Conservation (phyloP, 2,113 vertebrate species). For the Protobothrops mucrosquamatus region DNA sequence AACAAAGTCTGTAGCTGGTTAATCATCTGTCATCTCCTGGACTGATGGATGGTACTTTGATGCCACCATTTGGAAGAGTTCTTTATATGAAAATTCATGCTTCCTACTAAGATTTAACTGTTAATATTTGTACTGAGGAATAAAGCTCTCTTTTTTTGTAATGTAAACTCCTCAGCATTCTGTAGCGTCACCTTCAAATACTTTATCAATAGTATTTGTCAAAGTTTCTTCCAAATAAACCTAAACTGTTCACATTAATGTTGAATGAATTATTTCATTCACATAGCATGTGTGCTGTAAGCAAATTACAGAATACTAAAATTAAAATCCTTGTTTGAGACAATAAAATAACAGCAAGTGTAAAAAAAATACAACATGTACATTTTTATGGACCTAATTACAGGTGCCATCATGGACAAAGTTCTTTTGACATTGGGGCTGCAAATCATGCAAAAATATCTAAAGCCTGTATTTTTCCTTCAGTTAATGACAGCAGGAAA, state of each 20-base stretch:
- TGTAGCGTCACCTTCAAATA: neutral
- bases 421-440: neutral
- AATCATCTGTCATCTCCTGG: neutral
- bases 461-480: neutral
- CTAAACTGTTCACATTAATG: neutral
- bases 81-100: neutral
- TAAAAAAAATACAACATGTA: neutral
- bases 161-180: neutral
- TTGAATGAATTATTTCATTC: neutral
- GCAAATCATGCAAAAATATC: neutral
- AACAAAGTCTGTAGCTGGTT: neutral
- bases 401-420: neutral
- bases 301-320: neutral
- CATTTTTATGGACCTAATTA: neutral
- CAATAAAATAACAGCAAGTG: neutral
- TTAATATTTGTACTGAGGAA: neutral
- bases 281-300: neutral
- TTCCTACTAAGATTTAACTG: neutral
- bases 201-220: too few species aligned
- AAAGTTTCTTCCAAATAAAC: neutral
- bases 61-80: neutral
- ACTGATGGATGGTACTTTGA: neutral
- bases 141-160: neutral
- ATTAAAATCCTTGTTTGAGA: neutral
- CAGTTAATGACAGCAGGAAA: neutral